phyloP scores from a whole-genome alignment of 2,113 vertebrate genomes.

The Phalacrocorax brasilianus region DNA sequence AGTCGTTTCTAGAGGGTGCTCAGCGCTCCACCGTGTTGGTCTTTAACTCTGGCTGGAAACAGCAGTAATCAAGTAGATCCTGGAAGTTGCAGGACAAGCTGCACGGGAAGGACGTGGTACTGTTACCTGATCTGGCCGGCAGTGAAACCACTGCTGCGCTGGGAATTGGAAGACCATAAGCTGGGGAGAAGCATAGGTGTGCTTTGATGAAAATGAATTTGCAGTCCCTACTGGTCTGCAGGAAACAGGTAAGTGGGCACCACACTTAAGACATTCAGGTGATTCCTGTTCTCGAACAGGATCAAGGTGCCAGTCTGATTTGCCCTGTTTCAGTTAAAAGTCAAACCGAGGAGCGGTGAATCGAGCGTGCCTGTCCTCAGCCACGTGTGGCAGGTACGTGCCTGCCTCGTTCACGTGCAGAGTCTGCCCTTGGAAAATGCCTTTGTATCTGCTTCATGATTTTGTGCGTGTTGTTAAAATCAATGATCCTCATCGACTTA shows the following conservation, averaged over 20 bases:
- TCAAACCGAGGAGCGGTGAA: not conserved
- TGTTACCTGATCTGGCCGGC: not conserved
- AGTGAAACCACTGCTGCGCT: not conserved
- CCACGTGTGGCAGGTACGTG: rapidly evolving
- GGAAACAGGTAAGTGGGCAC: not conserved
- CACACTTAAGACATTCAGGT: not conserved
- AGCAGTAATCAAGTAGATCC: not conserved
- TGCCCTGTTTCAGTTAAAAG: not conserved
- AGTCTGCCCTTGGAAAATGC: not conserved
- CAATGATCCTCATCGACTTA: not conserved
- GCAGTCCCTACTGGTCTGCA: not conserved
- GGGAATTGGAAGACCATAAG: not conserved
- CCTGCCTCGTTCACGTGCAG: rapidly evolving
- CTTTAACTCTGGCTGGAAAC: not conserved
- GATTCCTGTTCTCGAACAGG: not conserved
- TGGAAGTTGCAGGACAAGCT: not conserved
- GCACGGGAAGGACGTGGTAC: not conserved
- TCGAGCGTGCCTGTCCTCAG: not conserved
- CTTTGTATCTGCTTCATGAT: not conserved
- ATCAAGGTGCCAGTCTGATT: not conserved
- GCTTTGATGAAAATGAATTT: not conserved
- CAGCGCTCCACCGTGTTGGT: not conserved
- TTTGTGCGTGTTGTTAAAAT: not conserved
- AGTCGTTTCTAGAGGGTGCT: not conserved
- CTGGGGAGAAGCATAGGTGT: not conserved